phyloP scores from a whole-genome alignment of 2,888 invertebrate species.

The Alsophila aescularia region DNA sequence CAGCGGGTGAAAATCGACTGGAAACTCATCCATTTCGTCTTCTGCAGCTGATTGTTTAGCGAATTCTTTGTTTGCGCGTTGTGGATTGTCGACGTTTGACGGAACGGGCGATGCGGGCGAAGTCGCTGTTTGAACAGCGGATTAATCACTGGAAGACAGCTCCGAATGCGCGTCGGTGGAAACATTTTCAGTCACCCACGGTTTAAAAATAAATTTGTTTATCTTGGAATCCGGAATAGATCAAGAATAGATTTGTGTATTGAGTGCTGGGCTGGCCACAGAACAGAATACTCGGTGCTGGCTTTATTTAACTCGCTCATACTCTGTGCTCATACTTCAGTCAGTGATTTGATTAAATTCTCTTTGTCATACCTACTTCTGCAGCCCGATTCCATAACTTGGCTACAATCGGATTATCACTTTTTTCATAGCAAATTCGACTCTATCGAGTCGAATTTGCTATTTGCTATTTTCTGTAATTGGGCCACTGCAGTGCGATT shows the following conservation, averaged over 20 bases:
- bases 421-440: no score
- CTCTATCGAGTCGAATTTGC: no score
- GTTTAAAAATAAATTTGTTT: constrained; percentile 67
- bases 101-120: constrained; percentile 74
- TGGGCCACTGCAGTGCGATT: no score
- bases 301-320: no score
- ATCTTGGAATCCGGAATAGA: constrained; percentile 19
- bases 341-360: no score
- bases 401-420: no score
- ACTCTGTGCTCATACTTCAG: no score
- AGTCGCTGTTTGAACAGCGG: constrained; percentile 71
- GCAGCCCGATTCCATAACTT: no score
- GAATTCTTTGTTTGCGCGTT: constrained; percentile 70
- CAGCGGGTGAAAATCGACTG: constrained; percentile 87
- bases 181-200: constrained; percentile 69
- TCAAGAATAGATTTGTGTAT: constrained; percentile 2
- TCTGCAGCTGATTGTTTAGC: constrained; percentile 57
- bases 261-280: no score
- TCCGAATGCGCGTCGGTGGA: constrained; percentile 76
- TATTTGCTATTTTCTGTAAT: no score
- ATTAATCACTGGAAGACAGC: constrained; percentile 80
- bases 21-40: constrained; percentile 85
- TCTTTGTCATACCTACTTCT: no score
- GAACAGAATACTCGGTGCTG: no score
- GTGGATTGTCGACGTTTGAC: constrained; percentile 65